Evolutionary conservation across 2,113 vertebrate genomes (phyloP), one percentile per base, ranked within the genome.

Genomic region (Passer montanus): DNA sequence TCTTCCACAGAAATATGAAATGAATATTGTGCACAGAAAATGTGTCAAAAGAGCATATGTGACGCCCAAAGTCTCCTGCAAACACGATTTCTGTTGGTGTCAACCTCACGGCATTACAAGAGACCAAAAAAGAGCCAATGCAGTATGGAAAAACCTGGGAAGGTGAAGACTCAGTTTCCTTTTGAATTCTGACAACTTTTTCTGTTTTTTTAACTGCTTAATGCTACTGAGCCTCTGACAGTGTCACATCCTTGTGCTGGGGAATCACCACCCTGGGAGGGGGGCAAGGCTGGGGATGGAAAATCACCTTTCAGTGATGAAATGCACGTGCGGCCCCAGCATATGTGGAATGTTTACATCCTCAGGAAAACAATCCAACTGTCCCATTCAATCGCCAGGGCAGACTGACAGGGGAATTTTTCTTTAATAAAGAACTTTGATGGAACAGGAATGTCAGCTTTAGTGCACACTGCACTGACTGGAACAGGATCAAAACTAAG

Each of bases 361-460:
- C 43, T 16, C 0, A 75, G 64, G 52, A 49, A 83, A 74, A 78
- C 0, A 10, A 75, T 28, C 84, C 60, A 30, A 67, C 44, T 64
- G 90, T 27, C 53, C 73, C 73, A 28, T 30, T 49, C 62, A 24
- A 52, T 59, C 90, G 59, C 55, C 10, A 62, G 89, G 77, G 33
- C 63, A 83, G 47, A 46, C 73, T 44, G 89, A 93, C 90, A 78
- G n/a, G 64, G 66, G 83, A 33, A 21, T 74, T 63, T 52, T 44
- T 23, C 70, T 37, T 31, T 60, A 68, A 81, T 53, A 76, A 90
- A 86, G 86, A 86, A 35, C 83, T 59, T 43, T 43, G 80, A 94
- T 55, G 94, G 62, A 94, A 84, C 83, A 93, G 93, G 93, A 96
- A 90, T 72, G 93, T 93, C 94, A 84, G 96, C 93, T 92, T 70